Evolutionary conservation across 1,140 invertebrate genomes (phyloP), one percentile per base, ranked within the genome.

Genomic region (Hyposmocoma kahamanoa): DNA sequence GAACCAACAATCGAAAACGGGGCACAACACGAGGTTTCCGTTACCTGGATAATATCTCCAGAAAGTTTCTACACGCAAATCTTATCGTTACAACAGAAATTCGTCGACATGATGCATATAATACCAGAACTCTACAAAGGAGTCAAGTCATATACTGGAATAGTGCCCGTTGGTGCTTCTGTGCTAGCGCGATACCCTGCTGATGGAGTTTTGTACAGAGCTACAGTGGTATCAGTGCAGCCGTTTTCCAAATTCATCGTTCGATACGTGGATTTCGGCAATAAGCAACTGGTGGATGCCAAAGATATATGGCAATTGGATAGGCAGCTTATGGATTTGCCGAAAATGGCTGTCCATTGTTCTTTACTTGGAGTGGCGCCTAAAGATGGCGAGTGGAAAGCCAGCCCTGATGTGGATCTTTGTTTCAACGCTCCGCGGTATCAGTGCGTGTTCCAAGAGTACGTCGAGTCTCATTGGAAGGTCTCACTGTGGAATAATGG

Each of bases 201-300:
- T n/a, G 92, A 94, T 62, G 86, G 87, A 22, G 90, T 90, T 9
- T 74, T 93, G 4, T 92, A 94, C 72, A 80, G 93, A 30, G 92
- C 91, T 1, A 87, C 89, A 43, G 75, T 94, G 1, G 56, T 90
- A 8, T 87, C 89, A 18, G 66, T 86, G 1, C 88, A 89, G 51
- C 84, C 87, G 48, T 72, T 80, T 20, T 84, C 84, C 6, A 88
- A 89, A 50, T 90, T 90, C 60, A 87, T 89, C 22, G 90, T 94
- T 0, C 88, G 89, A 21, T 94, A 91, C 51, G 85, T 95, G 1
- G 93, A 95, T 79, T 94, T 91, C 62, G 93, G 93, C 22, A 95
- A 95, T 67, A 85, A 84, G 20, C 88, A 88, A 20, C 71, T 88
- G 0, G 90, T 93, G 0, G 78, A 88, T 22, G 70, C 74, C 0